Conservation (phyloP, 2,888 invertebrate species). For the Lordiphosa andalusiaca region DNA sequence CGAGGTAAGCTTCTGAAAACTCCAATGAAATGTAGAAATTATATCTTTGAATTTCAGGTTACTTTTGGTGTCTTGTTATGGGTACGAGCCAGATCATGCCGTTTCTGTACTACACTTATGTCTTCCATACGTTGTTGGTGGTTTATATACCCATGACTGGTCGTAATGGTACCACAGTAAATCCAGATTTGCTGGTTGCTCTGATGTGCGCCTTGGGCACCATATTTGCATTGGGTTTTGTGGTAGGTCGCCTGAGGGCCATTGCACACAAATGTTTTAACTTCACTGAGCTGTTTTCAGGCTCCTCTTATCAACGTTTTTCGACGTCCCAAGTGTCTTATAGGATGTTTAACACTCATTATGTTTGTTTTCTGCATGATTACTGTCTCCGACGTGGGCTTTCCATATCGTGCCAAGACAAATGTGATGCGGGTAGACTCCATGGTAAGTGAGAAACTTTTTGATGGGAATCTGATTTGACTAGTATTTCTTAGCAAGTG, state of each 20-base stretch:
- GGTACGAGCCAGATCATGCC: slow-evolving; percentile 79
- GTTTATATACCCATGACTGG: slow-evolving; percentile 84
- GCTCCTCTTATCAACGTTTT: slow-evolving; percentile 72
- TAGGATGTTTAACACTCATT: slow-evolving; percentile 53
- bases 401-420: slow-evolving; percentile 82
- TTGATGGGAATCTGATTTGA: too few species aligned
- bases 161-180: slow-evolving; percentile 80
- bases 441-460: slow-evolving; percentile 77
- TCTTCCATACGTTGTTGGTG: slow-evolving; percentile 80
- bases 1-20: slow-evolving; percentile 48
- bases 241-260: slow-evolving; percentile 58
- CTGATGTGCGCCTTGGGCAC: slow-evolving; percentile 77
- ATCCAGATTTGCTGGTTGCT: slow-evolving; percentile 83
- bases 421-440: slow-evolving; percentile 80
- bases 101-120: slow-evolving; percentile 80
- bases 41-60: slow-evolving; percentile 34
- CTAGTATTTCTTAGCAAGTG: slow-evolving; percentile 78
- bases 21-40: too few species aligned
- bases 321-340: slow-evolving; percentile 65
- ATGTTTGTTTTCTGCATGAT: slow-evolving; percentile 71
- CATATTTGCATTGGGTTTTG: slow-evolving; percentile 72
- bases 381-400: slow-evolving; percentile 82
- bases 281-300: background rate
- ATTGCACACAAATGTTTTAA: too few species aligned
- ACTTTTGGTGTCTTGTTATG: slow-evolving; percentile 67